Evolutionary conservation across 2,113 vertebrate species (phyloP).

Genomic region (Aix galericulata): DNA sequence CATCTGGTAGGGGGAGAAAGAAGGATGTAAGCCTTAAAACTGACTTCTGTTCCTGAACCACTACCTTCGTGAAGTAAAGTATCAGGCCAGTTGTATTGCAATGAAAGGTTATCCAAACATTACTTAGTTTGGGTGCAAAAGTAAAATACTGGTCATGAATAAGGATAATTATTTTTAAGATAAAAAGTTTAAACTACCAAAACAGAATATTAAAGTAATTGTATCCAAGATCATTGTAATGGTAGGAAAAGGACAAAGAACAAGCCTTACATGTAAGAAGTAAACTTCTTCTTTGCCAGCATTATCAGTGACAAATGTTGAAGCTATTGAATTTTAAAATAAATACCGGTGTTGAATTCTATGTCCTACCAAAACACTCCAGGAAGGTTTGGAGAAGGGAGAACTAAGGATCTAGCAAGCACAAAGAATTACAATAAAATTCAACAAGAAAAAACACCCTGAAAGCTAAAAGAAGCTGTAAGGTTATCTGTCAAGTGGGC

Average conservation of each 20-base stretch:
- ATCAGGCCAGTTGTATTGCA: neutral
- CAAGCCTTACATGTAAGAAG: neutral
- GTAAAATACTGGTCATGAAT: neutral
- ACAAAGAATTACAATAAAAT: neutral
- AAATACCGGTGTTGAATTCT: neutral
- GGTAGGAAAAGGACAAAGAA: neutral
- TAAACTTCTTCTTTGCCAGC: neutral
- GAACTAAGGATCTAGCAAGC: neutral
- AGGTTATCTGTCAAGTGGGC: neutral
- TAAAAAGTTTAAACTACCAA: neutral
- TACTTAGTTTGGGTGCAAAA: neutral
- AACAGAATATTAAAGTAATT: neutral
- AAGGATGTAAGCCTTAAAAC: neutral
- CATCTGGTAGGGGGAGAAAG: neutral
- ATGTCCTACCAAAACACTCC: neutral
- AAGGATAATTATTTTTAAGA: neutral
- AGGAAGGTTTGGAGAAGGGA: neutral
- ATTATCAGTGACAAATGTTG: neutral
- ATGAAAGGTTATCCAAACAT: neutral
- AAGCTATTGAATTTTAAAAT: neutral
- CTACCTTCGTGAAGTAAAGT: neutral
- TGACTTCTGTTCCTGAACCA: neutral
- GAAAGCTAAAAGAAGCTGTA: neutral
- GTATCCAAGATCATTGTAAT: neutral
- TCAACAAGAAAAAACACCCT: neutral